Evolutionary conservation across 2,888 invertebrate species (phyloP).

Genomic region (Erynnis tages): DNA sequence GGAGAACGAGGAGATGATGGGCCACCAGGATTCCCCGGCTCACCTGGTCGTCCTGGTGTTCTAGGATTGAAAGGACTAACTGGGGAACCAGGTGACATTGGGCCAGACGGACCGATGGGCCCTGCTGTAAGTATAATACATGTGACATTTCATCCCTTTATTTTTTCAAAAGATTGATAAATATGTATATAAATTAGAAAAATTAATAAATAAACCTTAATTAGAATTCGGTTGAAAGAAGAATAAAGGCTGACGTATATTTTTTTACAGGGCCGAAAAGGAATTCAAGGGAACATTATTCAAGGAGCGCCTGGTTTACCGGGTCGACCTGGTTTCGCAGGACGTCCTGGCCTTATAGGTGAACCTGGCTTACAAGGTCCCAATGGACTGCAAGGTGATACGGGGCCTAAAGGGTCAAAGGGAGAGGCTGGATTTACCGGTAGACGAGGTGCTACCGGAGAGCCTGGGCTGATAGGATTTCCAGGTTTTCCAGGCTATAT

Average conservation of each 20-base stretch:
- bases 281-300: conserved; percentile 52
- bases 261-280: conserved; percentile 66
- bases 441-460: conserved; percentile 57
- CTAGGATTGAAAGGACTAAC: conserved; percentile 64
- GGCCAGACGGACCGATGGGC: conserved; percentile 82
- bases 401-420: conserved; percentile 77
- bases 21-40: conserved; percentile 80
- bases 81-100: conserved; percentile 80
- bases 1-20: conserved; percentile 81
- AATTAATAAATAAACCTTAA: no score
- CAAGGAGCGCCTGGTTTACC: conserved; percentile 87
- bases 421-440: conserved; percentile 79
- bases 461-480: conserved; percentile 59
- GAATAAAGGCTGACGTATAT: not conserved
- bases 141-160: not conserved
- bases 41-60: conserved; percentile 73
- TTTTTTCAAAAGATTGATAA: no score
- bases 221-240: no score
- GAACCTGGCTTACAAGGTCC: conserved; percentile 70
- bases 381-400: conserved; percentile 57
- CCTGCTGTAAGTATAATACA: conserved; percentile 60
- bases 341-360: conserved; percentile 83
- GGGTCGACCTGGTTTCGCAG: conserved; percentile 88
- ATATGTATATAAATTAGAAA: no score
- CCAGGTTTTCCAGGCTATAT: conserved; percentile 65